Percentiles rank a stretch among this genome's conserved stretches.
Conservation (phyloP, 1,140 invertebrate species). For the Archivesica marissinica region DNA sequence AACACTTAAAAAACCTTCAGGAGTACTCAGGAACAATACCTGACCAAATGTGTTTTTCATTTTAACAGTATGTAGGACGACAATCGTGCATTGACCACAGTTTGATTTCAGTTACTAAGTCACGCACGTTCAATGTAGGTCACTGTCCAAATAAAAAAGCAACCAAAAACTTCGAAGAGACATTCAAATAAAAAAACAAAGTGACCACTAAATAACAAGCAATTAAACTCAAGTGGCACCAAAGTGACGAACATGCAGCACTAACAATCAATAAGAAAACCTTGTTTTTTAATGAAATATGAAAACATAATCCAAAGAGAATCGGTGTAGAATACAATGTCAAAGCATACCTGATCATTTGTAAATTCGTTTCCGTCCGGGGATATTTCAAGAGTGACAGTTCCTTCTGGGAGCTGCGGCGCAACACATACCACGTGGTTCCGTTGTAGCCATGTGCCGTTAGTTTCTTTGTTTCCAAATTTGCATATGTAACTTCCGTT, state of each 20-base stretch:
- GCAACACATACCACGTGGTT: constrained; percentile 60
- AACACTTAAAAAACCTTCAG: background rate
- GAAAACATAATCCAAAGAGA: background rate
- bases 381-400: constrained; percentile 54
- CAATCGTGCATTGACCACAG: too few relatives aligned
- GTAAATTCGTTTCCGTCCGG: constrained; percentile 45
- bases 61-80: too few relatives aligned
- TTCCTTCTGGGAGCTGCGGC: constrained; percentile 39
- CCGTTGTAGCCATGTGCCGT: constrained; percentile 58
- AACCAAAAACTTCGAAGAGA: background rate
- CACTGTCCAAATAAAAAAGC: too few relatives aligned
- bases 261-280: too few relatives aligned
- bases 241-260: too few relatives aligned
- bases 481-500: constrained; percentile 58
- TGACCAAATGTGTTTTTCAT: too few relatives aligned
- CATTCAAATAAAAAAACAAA: background rate
- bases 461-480: constrained; percentile 50
- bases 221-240: too few relatives aligned
- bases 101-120: too few relatives aligned
- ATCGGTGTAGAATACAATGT: background rate
- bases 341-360: constrained; percentile 57
- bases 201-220: background rate
- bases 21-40: too few relatives aligned
- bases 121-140: too few relatives aligned
- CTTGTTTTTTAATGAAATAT: background rate